A percentile compares a stretch with the other conserved stretches of the same genome.
phyloP scores from a whole-genome alignment of 2,113 vertebrate genomes.

The Hylia prasina region DNA sequence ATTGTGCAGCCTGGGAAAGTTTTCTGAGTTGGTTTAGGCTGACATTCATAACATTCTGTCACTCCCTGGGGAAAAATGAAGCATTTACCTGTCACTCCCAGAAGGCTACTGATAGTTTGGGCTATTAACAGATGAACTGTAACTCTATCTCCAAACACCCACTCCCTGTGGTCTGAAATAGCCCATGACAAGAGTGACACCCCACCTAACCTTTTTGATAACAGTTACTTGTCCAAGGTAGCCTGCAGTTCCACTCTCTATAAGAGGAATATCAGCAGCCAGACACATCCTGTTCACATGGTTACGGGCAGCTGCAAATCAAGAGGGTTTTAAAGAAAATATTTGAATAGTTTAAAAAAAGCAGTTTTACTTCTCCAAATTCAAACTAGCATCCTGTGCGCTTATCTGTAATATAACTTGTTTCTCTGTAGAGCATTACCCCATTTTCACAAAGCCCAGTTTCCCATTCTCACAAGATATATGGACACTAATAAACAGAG shows the following conservation, averaged over 20 bases:
- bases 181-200: background rate
- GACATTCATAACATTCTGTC: conserved; percentile 97
- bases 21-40: conserved; percentile 96
- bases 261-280: conserved; percentile 93
- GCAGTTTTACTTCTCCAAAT: background rate
- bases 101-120: background rate
- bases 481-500: background rate
- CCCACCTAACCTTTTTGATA: conserved; percentile 89
- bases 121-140: background rate
- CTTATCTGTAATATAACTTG: background rate
- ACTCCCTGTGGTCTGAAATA: background rate
- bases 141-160: background rate
- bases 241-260: conserved; percentile 97
- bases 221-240: conserved; percentile 97
- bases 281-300: conserved; percentile 99
- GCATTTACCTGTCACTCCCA: background rate
- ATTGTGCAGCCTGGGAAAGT: conserved; percentile 99
- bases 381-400: background rate
- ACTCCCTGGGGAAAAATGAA: conserved; percentile 78
- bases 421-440: rapidly evolving
- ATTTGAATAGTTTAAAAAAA: background rate
- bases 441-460: background rate
- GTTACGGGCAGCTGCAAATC: conserved; percentile 87
- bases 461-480: background rate
- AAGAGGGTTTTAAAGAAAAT: background rate